Evolutionary conservation across 2,113 vertebrate genomes (phyloP), one percentile per base, ranked within the genome.

Genomic region (Serinus canaria): DNA sequence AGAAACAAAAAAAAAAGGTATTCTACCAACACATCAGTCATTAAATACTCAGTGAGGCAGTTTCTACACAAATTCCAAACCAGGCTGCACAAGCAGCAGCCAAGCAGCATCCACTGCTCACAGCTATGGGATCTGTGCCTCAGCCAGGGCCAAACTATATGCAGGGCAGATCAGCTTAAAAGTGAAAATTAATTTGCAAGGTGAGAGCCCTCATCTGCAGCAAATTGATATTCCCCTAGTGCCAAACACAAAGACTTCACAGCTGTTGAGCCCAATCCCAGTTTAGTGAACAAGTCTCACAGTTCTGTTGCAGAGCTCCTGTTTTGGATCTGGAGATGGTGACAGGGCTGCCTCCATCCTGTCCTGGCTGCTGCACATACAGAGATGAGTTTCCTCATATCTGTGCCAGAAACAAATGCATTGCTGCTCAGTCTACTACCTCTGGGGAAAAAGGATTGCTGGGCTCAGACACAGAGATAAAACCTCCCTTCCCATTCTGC

Each of bases 151-250:
- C 90, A 58, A 30, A 19, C 33, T 66, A 63, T 82, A 60, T 78
- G 39, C 21, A 68, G 77, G 23, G 44, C 50, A 59, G 56, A 62
- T 90, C 83, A 78, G 63, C 68, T 80, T 81, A 91, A 96, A 94
- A 82, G 55, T 39, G 59, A 53, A 85, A 96, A 95, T 94, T 89
- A 92, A 94, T 91, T 92, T 94, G 70, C 84, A 70, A 95, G 94
- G 95, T 95, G 82, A 95, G 78, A 95, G 82, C 70, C 63, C 59
- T 95, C 84, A 69, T 91, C 78, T 85, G 81, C 81, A 83, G 70
- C 43, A 69, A 77, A 46, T 0, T 83, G 46, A 53, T 91, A 87
- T 30, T 91, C 94, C 82, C 77, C n/a, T 85, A 66, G 46, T 15
- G 80, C 87, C 78, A 92, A 4, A n/a, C 78, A 91, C 84, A 92